phyloP scores from a whole-genome alignment of 2,113 vertebrate genomes.

The Myotis brandtii region DNA sequence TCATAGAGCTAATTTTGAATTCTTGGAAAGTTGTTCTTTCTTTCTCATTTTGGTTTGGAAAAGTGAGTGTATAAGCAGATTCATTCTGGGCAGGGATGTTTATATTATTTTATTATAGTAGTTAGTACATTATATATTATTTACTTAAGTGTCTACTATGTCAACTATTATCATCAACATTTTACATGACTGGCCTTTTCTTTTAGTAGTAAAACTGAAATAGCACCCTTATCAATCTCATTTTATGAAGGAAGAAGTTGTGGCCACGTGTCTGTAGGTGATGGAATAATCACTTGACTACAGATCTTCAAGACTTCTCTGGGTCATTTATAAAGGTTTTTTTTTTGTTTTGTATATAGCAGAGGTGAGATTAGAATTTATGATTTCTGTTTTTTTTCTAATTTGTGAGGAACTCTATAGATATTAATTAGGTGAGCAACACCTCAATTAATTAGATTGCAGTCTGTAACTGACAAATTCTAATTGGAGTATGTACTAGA shows the following conservation, averaged over 20 bases:
- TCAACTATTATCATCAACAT: neutral
- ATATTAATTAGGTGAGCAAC: neutral
- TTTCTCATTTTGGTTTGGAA: slow-evolving; percentile 34
- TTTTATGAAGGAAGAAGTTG: neutral
- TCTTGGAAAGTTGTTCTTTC: neutral
- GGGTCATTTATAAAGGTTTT: neutral
- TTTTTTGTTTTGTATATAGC: neutral
- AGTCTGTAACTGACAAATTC: neutral
- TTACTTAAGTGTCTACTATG: slow-evolving; percentile 5
- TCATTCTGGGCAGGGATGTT: neutral
- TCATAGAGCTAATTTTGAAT: neutral
- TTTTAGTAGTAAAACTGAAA: neutral
- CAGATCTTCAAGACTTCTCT: neutral
- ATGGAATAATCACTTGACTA: neutral
- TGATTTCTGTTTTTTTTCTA: neutral
- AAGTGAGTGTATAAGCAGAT: neutral
- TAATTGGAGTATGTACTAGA: neutral
- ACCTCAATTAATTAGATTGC: neutral
- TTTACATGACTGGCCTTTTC: neutral
- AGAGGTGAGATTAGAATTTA: neutral
- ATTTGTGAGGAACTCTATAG: neutral
- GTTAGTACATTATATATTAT: neutral
- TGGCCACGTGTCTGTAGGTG: neutral
- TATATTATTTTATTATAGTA: neutral
- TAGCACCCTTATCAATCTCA: neutral